Base-by-base conservation (phyloP, 2,888 invertebrate genomes). In the Caenorhabditis sp. region DNA sequence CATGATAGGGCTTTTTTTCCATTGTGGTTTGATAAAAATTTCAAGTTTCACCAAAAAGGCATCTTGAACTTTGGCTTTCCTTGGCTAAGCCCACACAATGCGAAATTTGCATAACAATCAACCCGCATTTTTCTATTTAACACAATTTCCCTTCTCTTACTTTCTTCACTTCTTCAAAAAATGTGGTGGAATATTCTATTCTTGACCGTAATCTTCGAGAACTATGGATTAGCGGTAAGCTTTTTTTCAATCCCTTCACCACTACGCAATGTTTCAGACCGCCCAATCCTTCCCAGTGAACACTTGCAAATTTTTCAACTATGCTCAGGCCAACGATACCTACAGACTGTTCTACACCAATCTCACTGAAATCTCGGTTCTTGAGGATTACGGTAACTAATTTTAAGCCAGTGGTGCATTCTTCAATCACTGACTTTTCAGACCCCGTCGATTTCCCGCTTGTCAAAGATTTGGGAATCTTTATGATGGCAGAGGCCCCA, bases 281-380 rank as follows among this genome's bases (percentile, higher is more conserved):
- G 70, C 56, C 12, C 72, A 72, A 72, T 58, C 72, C 1, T 51
- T 51, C 16, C 31, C 66, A n/a, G 72, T 72, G 0, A 5, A 47
- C 5, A 56, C 59, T 12, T 10, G 22, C 6, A 73, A 73, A 10
- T 51, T 73, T 6, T 63, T 19, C 47, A 73, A 73, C 26, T 73
- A 19, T 51, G 73, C 51, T 0, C 61, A 35, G 24, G 35, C 49
- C 6, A 16, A 73, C 38, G 73, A 73, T 38, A 19, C 73, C 0
- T 16, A n/a, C 16, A 47, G 61, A n/a, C 6, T 73, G 10, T 73
- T 73, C 26, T 73, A 61, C 38, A 73, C 63, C 7, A 22, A 24
- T 12, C 14, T 73, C 19, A 51, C 73, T 1, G 49, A 73, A 26
- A 24, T 61, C 12, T 31, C 73, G 24, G 73, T 73, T 61, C 38